A percentile compares a stretch with the other conserved stretches of the same genome.
Evolutionary conservation across 1,140 invertebrate genomes (phyloP).

Genomic region (Limonius californicus): DNA sequence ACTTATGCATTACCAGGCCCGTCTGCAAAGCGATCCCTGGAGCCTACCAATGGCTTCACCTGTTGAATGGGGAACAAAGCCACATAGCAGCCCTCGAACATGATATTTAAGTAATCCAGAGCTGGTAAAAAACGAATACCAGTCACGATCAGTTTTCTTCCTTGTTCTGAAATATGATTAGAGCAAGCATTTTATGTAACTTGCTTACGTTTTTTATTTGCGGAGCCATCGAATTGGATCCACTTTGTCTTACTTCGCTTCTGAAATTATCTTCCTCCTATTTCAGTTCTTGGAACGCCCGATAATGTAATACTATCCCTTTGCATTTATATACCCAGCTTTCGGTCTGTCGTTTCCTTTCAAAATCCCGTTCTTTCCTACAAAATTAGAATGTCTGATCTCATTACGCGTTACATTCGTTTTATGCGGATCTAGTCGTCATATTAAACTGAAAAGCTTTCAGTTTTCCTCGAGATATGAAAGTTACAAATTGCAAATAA

Average conservation of each 20-base stretch:
- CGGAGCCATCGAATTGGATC: not conserved
- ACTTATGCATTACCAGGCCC: slow-evolving; percentile 30
- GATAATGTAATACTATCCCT: slow-evolving; percentile 13
- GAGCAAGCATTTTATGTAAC: not conserved
- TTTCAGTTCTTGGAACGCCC: not conserved
- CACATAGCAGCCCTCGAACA: not conserved
- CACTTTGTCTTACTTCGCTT: slow-evolving; percentile 7
- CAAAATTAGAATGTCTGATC: slow-evolving; percentile 13
- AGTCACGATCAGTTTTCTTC: not conserved
- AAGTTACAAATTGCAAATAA: slow-evolving; percentile 13
- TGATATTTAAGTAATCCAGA: not conserved
- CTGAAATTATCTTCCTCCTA: slow-evolving; percentile 8
- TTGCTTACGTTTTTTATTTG: not conserved
- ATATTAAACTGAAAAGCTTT: slow-evolving; percentile 13
- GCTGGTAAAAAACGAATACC: not conserved
- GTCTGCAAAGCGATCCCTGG: slow-evolving; percentile 28
- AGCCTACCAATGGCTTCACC: slow-evolving; percentile 24
- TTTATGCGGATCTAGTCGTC: slow-evolving; percentile 10
- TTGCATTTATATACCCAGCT: slow-evolving; percentile 4
- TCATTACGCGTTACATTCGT: slow-evolving; percentile 12
- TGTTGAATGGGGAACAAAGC: slow-evolving; percentile 22
- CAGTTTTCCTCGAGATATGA: slow-evolving; percentile 8
- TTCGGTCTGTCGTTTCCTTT: slow-evolving; percentile 12
- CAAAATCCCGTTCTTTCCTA: slow-evolving; percentile 8
- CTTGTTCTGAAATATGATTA: not conserved